phyloP scores from a whole-genome alignment of 2,888 invertebrate genomes.

The Punctoribates punctum region DNA sequence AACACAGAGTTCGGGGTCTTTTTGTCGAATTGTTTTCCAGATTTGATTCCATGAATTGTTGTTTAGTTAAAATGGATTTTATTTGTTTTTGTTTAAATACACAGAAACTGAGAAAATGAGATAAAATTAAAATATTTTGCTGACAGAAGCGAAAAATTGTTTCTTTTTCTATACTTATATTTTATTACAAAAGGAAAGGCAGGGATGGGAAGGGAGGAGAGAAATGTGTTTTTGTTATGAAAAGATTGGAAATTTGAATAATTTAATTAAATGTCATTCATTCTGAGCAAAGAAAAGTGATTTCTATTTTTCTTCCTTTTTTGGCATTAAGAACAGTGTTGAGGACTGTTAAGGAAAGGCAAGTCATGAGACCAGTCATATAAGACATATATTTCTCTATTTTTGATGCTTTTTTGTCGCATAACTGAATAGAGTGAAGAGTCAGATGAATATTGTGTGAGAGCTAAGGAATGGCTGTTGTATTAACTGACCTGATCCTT shows the following conservation, averaged over 20 bases:
- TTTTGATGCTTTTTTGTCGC: constrained; percentile 2
- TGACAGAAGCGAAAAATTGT: constrained; percentile 11
- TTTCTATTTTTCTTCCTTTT: constrained; percentile 27
- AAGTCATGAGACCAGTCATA: not conserved
- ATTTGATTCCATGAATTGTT: too few relatives aligned
- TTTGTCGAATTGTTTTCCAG: too few relatives aligned
- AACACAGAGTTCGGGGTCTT: too few relatives aligned
- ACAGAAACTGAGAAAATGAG: constrained; percentile 1
- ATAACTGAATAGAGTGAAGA: constrained; percentile 17
- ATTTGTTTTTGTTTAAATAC: not conserved
- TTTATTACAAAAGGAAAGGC: not conserved
- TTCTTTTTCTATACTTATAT: constrained; percentile 8
- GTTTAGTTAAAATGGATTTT: too few relatives aligned
- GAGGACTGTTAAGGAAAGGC: constrained; percentile 1
- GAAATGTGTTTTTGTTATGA: constrained; percentile 14
- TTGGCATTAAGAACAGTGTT: not conserved
- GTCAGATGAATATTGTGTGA: constrained; percentile 34
- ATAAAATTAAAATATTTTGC: constrained; percentile 24
- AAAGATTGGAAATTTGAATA: constrained; percentile 25
- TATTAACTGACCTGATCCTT: constrained; percentile 21
- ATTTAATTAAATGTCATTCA: constrained; percentile 32
- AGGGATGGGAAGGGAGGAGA: not conserved
- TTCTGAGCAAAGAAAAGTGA: not conserved
- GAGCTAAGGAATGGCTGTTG: not conserved
- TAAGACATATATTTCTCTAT: constrained; percentile 10